phyloP scores from a whole-genome alignment of 2,888 invertebrate genomes.

The Athalia cordata region DNA sequence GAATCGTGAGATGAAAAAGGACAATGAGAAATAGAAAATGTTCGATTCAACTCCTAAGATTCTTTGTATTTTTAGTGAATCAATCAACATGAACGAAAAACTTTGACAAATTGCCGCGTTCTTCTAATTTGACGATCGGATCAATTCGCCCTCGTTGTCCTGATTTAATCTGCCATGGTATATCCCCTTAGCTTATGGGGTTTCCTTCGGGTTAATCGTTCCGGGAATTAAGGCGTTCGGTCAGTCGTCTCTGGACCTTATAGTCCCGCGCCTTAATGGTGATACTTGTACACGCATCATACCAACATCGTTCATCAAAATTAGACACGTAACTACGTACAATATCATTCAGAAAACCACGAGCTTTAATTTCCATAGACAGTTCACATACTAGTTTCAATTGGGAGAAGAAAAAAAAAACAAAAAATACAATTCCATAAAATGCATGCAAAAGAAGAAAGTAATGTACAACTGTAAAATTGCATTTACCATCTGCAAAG shows the following conservation, averaged over 20 bases:
- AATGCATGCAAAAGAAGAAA: too few species aligned
- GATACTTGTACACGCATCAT: neutral
- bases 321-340: constrained; percentile 14
- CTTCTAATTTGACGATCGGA: neutral
- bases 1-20: neutral
- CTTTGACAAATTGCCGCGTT: neutral
- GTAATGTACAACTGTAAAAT: too few species aligned
- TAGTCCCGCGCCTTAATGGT: neutral
- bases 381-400: too few species aligned
- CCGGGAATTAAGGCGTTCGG: constrained; percentile 19
- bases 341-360: constrained; percentile 18
- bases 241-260: neutral
- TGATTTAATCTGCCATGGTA: neutral
- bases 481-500: too few species aligned
- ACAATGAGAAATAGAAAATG: neutral
- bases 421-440: too few species aligned
- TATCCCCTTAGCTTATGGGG: constrained; percentile 5
- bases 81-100: neutral
- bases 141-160: neutral
- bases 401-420: too few species aligned
- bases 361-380: too few species aligned
- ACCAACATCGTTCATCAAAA: neutral
- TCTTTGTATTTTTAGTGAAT: neutral
- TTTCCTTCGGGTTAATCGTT: constrained; percentile 22
- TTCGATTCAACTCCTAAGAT: neutral